phyloP scores from a whole-genome alignment of 2,888 invertebrate species.

The Melanostoma scalare region DNA sequence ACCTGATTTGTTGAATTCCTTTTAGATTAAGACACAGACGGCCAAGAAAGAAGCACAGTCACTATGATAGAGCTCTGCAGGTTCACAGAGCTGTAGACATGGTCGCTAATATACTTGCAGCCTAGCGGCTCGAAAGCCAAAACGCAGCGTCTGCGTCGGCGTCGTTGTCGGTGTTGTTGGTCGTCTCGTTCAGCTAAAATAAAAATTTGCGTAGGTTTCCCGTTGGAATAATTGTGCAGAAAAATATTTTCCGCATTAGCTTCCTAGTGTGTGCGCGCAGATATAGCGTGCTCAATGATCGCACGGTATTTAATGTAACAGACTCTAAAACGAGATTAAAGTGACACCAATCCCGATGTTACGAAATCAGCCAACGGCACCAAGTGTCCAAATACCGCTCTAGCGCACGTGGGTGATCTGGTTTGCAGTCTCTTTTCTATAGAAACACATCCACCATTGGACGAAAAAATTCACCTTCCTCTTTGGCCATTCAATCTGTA shows the following conservation, averaged over 20 bases:
- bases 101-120: slow-evolving; percentile 12
- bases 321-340: slow-evolving; percentile 63
- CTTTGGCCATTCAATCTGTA: slow-evolving; percentile 11
- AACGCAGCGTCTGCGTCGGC: slow-evolving; percentile 3
- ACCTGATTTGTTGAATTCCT: slow-evolving; percentile 59
- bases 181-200: background rate
- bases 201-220: slow-evolving; percentile 65
- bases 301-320: slow-evolving; percentile 44
- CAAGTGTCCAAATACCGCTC: slow-evolving; percentile 46
- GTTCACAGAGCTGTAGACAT: slow-evolving; percentile 40
- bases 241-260: slow-evolving; percentile 24
- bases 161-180: background rate
- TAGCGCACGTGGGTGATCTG: slow-evolving; percentile 56
- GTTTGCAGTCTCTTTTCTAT: slow-evolving; percentile 28
- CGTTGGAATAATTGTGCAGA: slow-evolving; percentile 36
- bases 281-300: slow-evolving; percentile 51
- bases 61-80: slow-evolving; percentile 21
- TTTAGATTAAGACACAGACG: slow-evolving; percentile 38
- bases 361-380: slow-evolving; percentile 46
- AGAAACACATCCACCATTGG: slow-evolving; percentile 31
- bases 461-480: slow-evolving; percentile 36
- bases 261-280: slow-evolving; percentile 1
- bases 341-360: slow-evolving; percentile 64
- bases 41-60: slow-evolving; percentile 22
- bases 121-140: background rate